phyloP scores from a whole-genome alignment of 2,113 vertebrate genomes.

The Indicator maculatus region DNA sequence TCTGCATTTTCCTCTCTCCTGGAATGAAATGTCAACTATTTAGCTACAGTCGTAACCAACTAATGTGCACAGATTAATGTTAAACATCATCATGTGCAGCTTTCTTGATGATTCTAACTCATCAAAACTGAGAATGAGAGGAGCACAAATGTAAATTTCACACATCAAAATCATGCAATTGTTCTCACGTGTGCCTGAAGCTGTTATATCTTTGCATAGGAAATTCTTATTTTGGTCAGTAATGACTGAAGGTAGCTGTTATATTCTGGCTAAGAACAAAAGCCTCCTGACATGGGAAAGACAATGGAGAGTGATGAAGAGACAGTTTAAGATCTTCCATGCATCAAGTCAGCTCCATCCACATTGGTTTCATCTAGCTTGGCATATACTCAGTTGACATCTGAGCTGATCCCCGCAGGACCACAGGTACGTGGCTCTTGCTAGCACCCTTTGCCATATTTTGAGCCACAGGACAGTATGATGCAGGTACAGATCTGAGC shows the following conservation, averaged over 20 bases:
- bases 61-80: background rate
- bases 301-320: background rate
- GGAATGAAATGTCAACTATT: background rate
- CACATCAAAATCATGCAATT: background rate
- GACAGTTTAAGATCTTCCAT: background rate
- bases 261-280: background rate
- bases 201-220: background rate
- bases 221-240: background rate
- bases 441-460: background rate
- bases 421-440: fast-evolving
- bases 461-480: fast-evolving
- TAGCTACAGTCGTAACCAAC: background rate
- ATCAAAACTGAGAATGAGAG: background rate
- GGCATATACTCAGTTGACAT: background rate
- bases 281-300: background rate
- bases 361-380: background rate
- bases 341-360: background rate
- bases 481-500: background rate
- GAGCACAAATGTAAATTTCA: background rate
- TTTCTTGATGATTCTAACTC: background rate
- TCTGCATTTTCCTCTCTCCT: background rate
- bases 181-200: background rate
- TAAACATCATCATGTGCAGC: background rate
- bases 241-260: background rate
- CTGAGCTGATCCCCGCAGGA: background rate